Percentiles rank a stretch among this genome's conserved stretches.
These are phyloP conservation scores for Pangasianodon gigas DNA, from an alignment of 2,113 vertebrate genomes.

Conservation along the genomic window DNA sequence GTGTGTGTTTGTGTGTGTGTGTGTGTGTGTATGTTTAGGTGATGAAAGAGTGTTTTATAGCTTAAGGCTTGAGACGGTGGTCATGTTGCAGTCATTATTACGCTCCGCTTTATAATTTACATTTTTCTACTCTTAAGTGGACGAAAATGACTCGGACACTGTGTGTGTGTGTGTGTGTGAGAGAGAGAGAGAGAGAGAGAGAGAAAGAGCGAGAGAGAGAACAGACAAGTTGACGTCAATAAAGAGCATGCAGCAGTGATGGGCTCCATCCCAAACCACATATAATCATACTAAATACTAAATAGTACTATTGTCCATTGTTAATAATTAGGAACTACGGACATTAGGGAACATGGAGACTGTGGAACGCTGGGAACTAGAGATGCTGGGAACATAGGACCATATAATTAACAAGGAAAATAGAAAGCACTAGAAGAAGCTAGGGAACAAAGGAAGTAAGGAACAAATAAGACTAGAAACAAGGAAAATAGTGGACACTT, in stretches of 20 bases:
- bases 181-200: not conserved
- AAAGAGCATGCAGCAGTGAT: not conserved
- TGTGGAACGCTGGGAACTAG: not conserved
- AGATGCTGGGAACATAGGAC: not conserved
- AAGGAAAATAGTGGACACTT: not conserved
- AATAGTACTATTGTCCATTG: not conserved
- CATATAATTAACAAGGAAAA: not conserved
- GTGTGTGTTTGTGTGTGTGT: not conserved
- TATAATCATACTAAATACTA: not conserved
- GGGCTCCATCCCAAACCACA: not conserved
- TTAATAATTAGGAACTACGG: not conserved
- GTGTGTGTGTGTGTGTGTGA: conserved; percentile 12
- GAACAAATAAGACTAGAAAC: not conserved
- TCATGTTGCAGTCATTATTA: conserved; percentile 6
- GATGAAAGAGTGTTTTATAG: conserved; percentile 2
- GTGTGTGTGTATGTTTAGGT: not conserved
- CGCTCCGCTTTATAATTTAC: conserved; percentile 2
- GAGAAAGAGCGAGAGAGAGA: not conserved
- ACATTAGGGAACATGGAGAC: not conserved
- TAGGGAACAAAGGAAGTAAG: not conserved
- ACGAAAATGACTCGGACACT: not conserved
- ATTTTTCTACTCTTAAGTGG: not conserved
- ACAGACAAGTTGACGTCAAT: not conserved
- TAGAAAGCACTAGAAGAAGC: not conserved
- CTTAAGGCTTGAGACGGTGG: conserved; percentile 1